phyloP scores from a whole-genome alignment of 2,888 invertebrate species.

The Acleris emargana region DNA sequence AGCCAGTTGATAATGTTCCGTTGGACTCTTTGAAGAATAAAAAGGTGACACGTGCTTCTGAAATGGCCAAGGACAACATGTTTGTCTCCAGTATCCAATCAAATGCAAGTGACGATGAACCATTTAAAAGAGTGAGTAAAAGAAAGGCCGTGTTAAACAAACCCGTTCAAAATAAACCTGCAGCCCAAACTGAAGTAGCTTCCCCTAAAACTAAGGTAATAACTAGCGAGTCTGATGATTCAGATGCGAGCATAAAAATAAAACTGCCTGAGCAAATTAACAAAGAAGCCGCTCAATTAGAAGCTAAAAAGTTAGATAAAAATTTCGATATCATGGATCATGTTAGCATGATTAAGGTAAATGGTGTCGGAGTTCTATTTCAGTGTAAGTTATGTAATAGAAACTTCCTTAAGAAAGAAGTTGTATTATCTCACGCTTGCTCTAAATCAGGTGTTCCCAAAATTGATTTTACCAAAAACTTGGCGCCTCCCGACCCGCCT shows the following conservation, averaged over 20 bases:
- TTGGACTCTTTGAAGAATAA: conserved; percentile 34
- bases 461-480: conserved; percentile 52
- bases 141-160: conserved; percentile 5
- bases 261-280: conserved; percentile 27
- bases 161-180: conserved; percentile 4
- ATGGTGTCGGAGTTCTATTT: conserved; percentile 73
- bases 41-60: conserved; percentile 42
- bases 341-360: conserved; percentile 73
- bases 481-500: conserved; percentile 57
- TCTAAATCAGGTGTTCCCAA: conserved; percentile 69
- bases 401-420: conserved; percentile 73
- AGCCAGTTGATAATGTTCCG: conserved; percentile 3
- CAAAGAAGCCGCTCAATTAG: conserved; percentile 8
- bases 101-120: conserved; percentile 11
- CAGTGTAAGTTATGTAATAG: conserved; percentile 77
- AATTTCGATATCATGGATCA: conserved; percentile 74
- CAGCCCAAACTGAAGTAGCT: not conserved
- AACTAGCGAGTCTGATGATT: conserved; percentile 29
- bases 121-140: conserved; percentile 3
- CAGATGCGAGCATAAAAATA: conserved; percentile 27
- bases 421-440: conserved; percentile 70
- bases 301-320: conserved; percentile 22
- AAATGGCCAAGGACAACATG: not conserved
- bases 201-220: conserved; percentile 14
- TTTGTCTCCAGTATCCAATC: conserved; percentile 5